Evolutionary conservation across 2,888 invertebrate genomes (phyloP), one percentile per base, ranked within the genome.

Genomic region (Plebejus melissa): DNA sequence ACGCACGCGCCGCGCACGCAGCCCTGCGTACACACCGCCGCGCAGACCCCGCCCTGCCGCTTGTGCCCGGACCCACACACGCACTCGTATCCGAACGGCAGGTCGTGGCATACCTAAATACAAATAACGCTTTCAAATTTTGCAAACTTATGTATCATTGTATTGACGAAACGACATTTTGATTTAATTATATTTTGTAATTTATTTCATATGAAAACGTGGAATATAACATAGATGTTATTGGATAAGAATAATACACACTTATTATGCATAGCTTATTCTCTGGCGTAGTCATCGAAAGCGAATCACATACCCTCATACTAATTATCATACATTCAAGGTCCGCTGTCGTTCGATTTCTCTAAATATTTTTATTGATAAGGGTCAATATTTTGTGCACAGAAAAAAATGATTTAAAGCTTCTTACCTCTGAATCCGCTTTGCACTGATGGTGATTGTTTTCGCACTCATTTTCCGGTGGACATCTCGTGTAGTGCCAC

Each of bases 391-490:
- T 38, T 38, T 6, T 41, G 46, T 46, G 46, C 54, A 13, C 16
- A 54, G 4, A 54, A 54, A 50, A 54, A 54, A 54, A 16, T 54
- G 4, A 54, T 54, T 54, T 16, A 16, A 50, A 54, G 54, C 16
- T 13, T 58, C 82, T 80, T 77, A 91, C 93, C 89, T 99, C 98
- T 3, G 98, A 98, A 77, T 96, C 95, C 0, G 95, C 94, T 86
- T 98, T 96, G 86, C 99, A 99, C 77, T 96, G 97, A 85, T 99
- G 98, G 88, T 99, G 99, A 4, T 96, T 95, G 86, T 99, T 99
- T 69, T 94, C 92, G 85, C 99, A 99, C 88, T 99, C 99, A 85
- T 99, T 97, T 90, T 99, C 99, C 0, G 97, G 96, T 0, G 98
- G 99, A 84, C 98, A 98, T 70, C 95, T 94, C 0, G 97, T 96